Conservation (phyloP, 2,113 vertebrate species). For the Parotia lawesii region DNA sequence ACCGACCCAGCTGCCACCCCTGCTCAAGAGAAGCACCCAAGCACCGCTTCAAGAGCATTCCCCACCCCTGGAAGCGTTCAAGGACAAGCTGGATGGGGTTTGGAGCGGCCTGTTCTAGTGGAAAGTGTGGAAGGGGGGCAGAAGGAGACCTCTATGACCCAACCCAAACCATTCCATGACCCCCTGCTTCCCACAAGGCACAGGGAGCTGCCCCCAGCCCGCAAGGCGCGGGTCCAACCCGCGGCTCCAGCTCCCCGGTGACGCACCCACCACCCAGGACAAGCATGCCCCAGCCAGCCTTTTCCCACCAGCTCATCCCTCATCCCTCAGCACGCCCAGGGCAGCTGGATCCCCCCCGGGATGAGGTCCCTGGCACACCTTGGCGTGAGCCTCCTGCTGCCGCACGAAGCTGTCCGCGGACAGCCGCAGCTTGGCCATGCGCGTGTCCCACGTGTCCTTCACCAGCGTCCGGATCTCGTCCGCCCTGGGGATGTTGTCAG, state of each 20-base stretch:
- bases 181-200: neutral
- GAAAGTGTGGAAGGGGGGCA: accelerated
- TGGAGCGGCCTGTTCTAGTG: neutral
- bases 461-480: conserved; percentile 93
- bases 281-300: neutral
- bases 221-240: neutral
- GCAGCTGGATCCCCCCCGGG: neutral
- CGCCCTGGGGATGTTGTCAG: conserved; percentile 93
- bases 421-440: conserved; percentile 91
- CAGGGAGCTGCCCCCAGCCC: neutral
- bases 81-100: neutral
- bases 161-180: neutral
- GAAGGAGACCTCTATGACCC: accelerated
- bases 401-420: conserved; percentile 92
- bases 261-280: no score
- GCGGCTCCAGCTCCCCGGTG: neutral
- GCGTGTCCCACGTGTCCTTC: conserved; percentile 96
- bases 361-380: conserved; percentile 69
- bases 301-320: neutral
- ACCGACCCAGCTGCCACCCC: neutral
- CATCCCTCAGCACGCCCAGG: neutral
- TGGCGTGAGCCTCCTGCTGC: conserved; percentile 91
- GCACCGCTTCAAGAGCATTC: neutral
- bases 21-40: neutral
- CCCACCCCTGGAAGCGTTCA: neutral